Base-by-base conservation (phyloP, 2,797 vertebrate genomes). In the Hoplostethus mediterraneus region DNA sequence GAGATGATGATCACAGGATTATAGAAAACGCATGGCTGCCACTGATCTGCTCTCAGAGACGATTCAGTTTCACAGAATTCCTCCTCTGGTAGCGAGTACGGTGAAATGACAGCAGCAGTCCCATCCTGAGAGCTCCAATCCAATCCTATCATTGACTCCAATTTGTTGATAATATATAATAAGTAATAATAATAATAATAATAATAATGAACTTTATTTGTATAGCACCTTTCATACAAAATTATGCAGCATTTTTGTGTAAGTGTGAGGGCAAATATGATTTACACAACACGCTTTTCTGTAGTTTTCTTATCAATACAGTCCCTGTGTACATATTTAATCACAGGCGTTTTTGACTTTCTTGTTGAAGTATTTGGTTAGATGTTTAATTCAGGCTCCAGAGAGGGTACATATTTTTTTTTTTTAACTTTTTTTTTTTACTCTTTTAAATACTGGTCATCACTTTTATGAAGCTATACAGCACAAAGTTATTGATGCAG, bases 291-390 rank as follows among this genome's bases (percentile, higher is more conserved):
- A 13, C 30, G 28, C 13, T 48, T 10, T 12, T 1, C 6, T 49
- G 12, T 74, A 64, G 69, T 77, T 67, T 72, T 72, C 56, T 71
- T 79, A 68, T 85, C 76, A 67, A 71, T 73, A 70, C 40, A 30
- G 9, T 63, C 59, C 67, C 52, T 21, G 71, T 78, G 65, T 73
- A 60, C 80, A 74, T 63, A 67, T 71, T 30, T 64, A 73, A 84
- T 77, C 51, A 81, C 36, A 14, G 65, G 70, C 38, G 8, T 60
- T n/a, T 77, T 60, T 42, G 52, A 63, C 63, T 66, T 25, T 31
- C 52, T 28, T 54, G 65, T 53, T 36, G 12, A 64, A 77, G 40
- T 65, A 38, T 73, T 70, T 80, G 61, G 62, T 72, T 63, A 4
- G 40, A 53, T 59, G 63, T 73, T 61, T 82, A 79, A 73, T 82